Evolutionary conservation across 2,113 vertebrate genomes (phyloP), one percentile per base, ranked within the genome.

Genomic region (Numida meleagris): DNA sequence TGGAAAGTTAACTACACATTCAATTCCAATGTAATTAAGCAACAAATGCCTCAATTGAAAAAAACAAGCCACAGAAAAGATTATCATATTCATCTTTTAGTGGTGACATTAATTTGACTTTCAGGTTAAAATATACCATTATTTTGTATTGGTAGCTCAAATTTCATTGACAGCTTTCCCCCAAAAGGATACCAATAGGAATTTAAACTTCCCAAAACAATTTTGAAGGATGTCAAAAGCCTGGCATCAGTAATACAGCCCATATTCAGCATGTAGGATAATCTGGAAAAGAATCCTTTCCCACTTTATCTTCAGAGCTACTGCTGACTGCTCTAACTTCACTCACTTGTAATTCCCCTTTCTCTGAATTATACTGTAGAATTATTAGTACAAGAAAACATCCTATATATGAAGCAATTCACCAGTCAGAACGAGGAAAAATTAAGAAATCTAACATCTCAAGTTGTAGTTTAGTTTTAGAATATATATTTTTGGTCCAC

Each of bases 121-220:
- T 33, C 75, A 91, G 40, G 42, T 94, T 84, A 95, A 77, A 95
- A 61, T 29, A 85, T 14, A 61, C n/a, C 46, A 40, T 82, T 55
- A 62, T 57, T 89, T 92, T 81, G 24, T 9, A 8, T 77, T 94
- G 87, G 66, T 59, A 93, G 55, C 25, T 92, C 50, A 33, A 12
- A 23, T 81, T 95, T 96, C 80, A 66, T 33, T 91, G 96, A 57
- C 82, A 95, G 75, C 40, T 87, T 88, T 86, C 55, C 33, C 43
- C 85, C 38, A 67, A 51, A 93, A 94, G 55, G 36, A 88, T 72
- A 87, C 42, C 66, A 68, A 36, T 46, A 89, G 74, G 68, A 57
- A 25, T 66, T 92, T 89, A 93, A 89, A 90, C 55, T 80, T 94
- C 93, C 90, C 67, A 31, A 38, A 82, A 58, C 42, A 84, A 62